Evolutionary conservation across 2,797 vertebrate genomes (phyloP).

Genomic region (Nyctalus aviator): DNA sequence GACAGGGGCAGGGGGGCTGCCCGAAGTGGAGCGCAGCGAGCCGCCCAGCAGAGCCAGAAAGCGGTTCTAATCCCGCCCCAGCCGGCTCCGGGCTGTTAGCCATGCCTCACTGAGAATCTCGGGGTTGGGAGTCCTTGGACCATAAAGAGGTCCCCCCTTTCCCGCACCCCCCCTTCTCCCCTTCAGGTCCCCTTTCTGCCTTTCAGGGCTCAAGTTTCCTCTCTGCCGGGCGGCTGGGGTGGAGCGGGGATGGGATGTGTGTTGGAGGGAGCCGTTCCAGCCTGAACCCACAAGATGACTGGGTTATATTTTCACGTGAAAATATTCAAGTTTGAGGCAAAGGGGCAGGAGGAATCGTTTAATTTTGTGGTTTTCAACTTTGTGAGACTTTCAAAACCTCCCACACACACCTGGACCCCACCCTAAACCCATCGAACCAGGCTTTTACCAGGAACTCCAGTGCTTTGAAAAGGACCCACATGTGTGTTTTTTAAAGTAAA

Average conservation of each 20-base stretch:
- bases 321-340: conserved; percentile 48
- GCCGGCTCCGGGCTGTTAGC: neutral
- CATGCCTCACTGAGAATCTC: neutral
- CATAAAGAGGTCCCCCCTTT: neutral
- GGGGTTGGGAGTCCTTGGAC: neutral
- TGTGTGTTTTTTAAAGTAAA: neutral
- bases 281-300: neutral
- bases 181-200: neutral
- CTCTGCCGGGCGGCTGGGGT: neutral
- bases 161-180: fast-evolving
- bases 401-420: too few relatives aligned
- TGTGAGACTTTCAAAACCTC: neutral
- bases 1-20: conserved; percentile 63
- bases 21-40: neutral
- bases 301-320: conserved; percentile 48
- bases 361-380: conserved; percentile 34
- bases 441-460: neutral
- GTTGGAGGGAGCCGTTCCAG: neutral
- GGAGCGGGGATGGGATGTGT: too few relatives aligned
- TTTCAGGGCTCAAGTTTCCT: neutral
- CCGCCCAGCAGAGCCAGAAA: neutral
- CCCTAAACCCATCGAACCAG: neutral
- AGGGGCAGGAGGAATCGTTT: conserved; percentile 29
- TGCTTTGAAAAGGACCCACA: neutral
- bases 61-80: neutral